Base-by-base conservation (phyloP, 2,888 invertebrate species). In the Branchipolynoe longqiensis region DNA sequence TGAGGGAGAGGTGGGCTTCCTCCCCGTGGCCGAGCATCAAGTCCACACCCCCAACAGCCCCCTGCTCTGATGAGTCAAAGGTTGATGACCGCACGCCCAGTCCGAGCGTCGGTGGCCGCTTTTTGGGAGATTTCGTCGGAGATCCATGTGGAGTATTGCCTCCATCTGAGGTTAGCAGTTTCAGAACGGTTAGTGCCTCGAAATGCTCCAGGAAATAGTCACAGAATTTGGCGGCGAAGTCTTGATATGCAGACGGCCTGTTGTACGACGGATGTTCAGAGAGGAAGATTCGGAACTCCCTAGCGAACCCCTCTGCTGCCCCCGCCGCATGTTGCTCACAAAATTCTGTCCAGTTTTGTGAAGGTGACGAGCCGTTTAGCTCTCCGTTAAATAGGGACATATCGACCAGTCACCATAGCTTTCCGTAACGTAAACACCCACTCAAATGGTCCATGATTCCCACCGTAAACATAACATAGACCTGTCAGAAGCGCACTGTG, bases 151-250 rank as follows among this genome's bases (percentile, higher is more conserved):
- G 58, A 31, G 54, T 69, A 18, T 41, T 83, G 40, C 54, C 56
- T 36, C 62, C 58, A 40, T 36, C 83, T 25, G 78, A 40, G 33
- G 84, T 41, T 40, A 58, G 38, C 36, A 40, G 73, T 40, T 74
- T 82, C 25, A 64, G 33, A n/a, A 86, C 58, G 12, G 84, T 84
- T 33, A 86, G 97, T 89, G 95, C 95, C 91, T 98, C 97, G 93
- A 97, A 98, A 92, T 97, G 96, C 90, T 97, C 96, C 54, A 96
- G 95, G 94, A 98, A 98, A 90, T 95, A 96, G 90, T 97, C 97
- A 31, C 97, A 95, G 94, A 97, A 98, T 94, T 96, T 97, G 90
- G 96, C 95, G 88, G 97, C 95, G 91, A 97, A 96, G 91, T 97
- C 97, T 88, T 96, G 96, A 92, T 97, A 96, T 12, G 96, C 96